phyloP scores from a whole-genome alignment of 1,140 invertebrate species.

The Hermetia illucens region DNA sequence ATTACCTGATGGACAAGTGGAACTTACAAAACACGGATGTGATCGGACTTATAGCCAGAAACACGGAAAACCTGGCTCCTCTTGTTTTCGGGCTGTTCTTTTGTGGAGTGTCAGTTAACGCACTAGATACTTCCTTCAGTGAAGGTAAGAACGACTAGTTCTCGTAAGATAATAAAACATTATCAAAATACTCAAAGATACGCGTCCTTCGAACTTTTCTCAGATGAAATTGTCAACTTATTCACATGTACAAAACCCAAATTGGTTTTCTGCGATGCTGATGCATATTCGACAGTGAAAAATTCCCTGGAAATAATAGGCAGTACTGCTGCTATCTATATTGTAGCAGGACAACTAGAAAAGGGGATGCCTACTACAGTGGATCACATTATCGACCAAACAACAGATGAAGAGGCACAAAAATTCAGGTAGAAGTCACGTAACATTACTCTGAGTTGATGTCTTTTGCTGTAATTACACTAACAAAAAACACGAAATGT shows the following conservation, averaged over 20 bases:
- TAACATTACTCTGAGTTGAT: too few species aligned
- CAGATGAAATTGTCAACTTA: slow-evolving; percentile 19
- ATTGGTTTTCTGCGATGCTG: slow-evolving; percentile 23
- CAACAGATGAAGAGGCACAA: neutral
- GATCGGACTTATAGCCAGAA: slow-evolving; percentile 17
- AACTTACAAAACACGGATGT: slow-evolving; percentile 17
- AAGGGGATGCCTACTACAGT: neutral
- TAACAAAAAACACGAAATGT: too few species aligned
- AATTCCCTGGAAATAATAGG: slow-evolving; percentile 8
- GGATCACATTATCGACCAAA: neutral
- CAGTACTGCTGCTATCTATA: neutral
- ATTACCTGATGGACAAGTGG: too few species aligned
- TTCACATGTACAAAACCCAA: slow-evolving; percentile 22
- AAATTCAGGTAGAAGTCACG: neutral
- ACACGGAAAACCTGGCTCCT: slow-evolving; percentile 18
- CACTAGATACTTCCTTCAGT: slow-evolving; percentile 21
- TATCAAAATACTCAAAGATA: too few species aligned
- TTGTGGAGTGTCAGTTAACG: slow-evolving; percentile 18
- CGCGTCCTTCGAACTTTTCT: neutral
- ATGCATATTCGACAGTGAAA: slow-evolving; percentile 13
- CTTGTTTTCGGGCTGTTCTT: slow-evolving; percentile 20
- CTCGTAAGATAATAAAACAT: too few species aligned
- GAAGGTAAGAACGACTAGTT: slow-evolving; percentile 17
- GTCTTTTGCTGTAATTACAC: too few species aligned
- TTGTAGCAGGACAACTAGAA: neutral